Evolutionary conservation across 2,797 vertebrate genomes (phyloP), one percentile per base, ranked within the genome.

Genomic region (Masticophis lateralis): DNA sequence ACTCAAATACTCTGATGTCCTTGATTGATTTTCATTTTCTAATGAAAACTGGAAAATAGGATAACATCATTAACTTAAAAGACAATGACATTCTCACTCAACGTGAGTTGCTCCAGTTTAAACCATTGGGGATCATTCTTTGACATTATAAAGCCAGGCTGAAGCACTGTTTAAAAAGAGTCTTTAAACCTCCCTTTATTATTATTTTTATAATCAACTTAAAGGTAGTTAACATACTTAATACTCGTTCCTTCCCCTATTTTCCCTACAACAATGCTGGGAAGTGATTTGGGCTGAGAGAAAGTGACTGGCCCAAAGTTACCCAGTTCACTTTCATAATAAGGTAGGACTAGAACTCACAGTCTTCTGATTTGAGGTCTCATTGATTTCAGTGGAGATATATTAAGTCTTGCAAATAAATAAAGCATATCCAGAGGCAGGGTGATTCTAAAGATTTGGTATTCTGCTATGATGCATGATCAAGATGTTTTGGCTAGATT

Each of bases 1-100:
- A 95, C 93, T 95, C 57, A 91, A 94, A 93, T 92, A 61, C 66
- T 47, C 14, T 16, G 51, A 32, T 93, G 28, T 16, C 94, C 92
- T n/a, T 5, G 20, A 89, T 61, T 90, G 59, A 53, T 74, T 69
- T 83, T 83, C 88, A 63, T 95, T 95, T 90, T 92, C 90, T 53
- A 74, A 87, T 92, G 27, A 86, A 37, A 4, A 25, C 94, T 95
- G 56, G 43, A 95, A 93, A 87, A 92, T 90, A 18, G 32, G 28
- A 57, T 47, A 91, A 57, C 51, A 94, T 43, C 13, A 92, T 94
- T 53, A 0, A 59, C 93, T 59, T 2, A 59, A 90, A 59, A 88
- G 90, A 13, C 37, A n/a, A 55, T 20, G 88, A 28, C n/a, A 92
- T 25, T 27, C 92, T 92, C 32, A 0, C 51, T 92, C 43, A 3